These are phyloP conservation scores for Drosophila funebris DNA, from an alignment of 1,140 invertebrate species.

Conservation along the genomic window DNA sequence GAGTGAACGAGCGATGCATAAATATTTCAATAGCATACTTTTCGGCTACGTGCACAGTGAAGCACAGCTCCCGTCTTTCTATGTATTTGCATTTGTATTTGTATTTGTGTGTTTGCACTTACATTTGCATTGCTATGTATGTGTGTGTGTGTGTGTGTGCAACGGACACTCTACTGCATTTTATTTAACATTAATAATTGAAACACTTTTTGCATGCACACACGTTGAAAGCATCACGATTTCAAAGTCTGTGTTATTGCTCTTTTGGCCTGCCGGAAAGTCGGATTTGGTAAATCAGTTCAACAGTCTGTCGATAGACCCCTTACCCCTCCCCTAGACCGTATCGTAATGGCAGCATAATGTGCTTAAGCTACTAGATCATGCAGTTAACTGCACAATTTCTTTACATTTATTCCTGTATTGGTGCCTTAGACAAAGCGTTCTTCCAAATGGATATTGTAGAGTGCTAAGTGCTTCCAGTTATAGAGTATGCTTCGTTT, in stretches of 20 bases:
- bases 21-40: conserved; percentile 82
- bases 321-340: too few species aligned
- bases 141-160: conserved; percentile 20
- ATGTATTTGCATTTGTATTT: background rate
- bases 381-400: background rate
- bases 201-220: conserved; percentile 30
- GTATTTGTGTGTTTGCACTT: background rate
- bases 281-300: conserved; percentile 14
- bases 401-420: background rate
- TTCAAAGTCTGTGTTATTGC: conserved; percentile 4
- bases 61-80: background rate
- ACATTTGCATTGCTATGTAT: conserved; percentile 3
- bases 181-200: conserved; percentile 73
- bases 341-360: background rate
- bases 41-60: conserved; percentile 65
- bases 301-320: background rate
- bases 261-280: background rate
- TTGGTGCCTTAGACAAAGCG: too few species aligned
- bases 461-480: too few species aligned
- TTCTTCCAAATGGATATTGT: too few species aligned
- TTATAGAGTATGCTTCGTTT: too few species aligned
- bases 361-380: background rate
- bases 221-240: background rate
- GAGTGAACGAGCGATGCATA: conserved; percentile 61
- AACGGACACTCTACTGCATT: conserved; percentile 52